Evolutionary conservation across 2,113 vertebrate genomes (phyloP).

Genomic region (Rhynchomys soricoides): DNA sequence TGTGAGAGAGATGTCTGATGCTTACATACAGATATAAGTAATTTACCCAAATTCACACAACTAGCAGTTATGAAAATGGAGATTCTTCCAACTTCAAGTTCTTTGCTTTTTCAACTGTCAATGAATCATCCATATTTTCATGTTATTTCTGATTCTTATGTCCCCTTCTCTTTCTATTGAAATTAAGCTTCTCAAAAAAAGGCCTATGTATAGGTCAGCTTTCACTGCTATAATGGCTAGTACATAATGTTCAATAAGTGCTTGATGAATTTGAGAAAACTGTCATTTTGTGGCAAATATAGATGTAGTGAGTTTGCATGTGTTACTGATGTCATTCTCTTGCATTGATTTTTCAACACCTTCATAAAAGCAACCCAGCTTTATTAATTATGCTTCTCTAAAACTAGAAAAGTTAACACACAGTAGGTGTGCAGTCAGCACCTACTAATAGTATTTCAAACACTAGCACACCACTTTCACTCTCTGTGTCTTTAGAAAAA

Average conservation of each 20-base stretch:
- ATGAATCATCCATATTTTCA: not conserved
- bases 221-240: not conserved
- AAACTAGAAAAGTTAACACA: not conserved
- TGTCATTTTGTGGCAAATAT: not conserved
- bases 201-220: not conserved
- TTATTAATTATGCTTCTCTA: not conserved
- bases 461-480: not conserved
- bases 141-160: not conserved
- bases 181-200: not conserved
- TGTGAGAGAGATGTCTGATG: not conserved
- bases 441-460: not conserved
- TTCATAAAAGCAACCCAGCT: not conserved
- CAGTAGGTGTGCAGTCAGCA: not conserved
- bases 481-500: not conserved
- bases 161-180: not conserved
- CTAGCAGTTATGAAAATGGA: not conserved
- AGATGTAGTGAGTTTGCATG: not conserved
- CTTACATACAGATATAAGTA: not conserved
- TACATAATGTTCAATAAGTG: not conserved
- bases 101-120: not conserved
- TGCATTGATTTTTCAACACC: not conserved
- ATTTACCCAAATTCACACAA: not conserved
- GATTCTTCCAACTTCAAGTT: not conserved
- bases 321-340: not conserved
- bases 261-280: not conserved